Conservation (phyloP, 2,113 vertebrate species). For the Aegypius monachus region DNA sequence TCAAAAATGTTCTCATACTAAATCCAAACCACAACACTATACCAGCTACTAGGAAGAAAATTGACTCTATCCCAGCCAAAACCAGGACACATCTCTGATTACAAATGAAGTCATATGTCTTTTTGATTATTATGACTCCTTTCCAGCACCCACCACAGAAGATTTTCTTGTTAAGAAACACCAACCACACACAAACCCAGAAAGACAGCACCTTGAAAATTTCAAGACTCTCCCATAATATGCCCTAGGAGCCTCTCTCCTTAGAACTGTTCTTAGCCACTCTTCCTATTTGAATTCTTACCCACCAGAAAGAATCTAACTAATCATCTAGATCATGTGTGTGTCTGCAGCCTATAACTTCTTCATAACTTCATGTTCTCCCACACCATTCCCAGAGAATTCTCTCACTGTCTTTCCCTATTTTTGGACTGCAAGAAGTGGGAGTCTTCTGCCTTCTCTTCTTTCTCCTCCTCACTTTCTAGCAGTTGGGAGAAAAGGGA, state of each 20-base stretch:
- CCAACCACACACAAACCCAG: not conserved
- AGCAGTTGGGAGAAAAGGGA: not conserved
- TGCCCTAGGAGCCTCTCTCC: fast-evolving
- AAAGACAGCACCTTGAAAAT: not conserved
- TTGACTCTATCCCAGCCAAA: too few species aligned
- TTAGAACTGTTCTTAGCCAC: not conserved
- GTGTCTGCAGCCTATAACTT: not conserved
- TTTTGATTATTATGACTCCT: not conserved
- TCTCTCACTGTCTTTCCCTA: not conserved
- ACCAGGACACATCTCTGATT: not conserved
- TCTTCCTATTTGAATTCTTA: not conserved
- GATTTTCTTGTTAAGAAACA: not conserved
- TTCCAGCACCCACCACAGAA: not conserved
- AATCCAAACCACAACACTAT: too few species aligned
- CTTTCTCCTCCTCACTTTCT: not conserved
- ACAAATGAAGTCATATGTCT: not conserved
- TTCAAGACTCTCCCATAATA: not conserved
- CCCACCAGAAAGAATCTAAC: not conserved
- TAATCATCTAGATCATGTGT: not conserved
- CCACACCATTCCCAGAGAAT: not conserved
- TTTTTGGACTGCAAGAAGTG: not conserved
- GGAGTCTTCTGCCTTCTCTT: not conserved
- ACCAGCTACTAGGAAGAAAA: too few species aligned
- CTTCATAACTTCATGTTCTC: not conserved
- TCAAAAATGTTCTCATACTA: too few species aligned